Percentiles rank a stretch among this genome's conserved stretches.
Evolutionary conservation across 1,140 invertebrate genomes (phyloP).

Genomic region (Drosophila tristis): DNA sequence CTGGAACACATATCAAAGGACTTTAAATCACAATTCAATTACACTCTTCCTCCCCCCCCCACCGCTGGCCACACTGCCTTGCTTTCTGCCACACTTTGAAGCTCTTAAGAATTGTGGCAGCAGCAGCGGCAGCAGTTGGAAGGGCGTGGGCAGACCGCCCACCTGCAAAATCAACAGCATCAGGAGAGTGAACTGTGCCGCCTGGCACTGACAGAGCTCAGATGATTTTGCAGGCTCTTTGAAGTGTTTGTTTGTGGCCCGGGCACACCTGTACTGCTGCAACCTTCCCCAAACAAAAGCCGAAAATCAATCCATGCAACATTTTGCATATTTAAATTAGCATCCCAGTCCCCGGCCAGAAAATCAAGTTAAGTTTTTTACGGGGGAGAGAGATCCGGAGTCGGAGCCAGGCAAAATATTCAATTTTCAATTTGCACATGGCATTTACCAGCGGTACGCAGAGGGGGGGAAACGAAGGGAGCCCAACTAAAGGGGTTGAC

Average conservation of each 20-base stretch:
- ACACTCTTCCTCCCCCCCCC: conserved; percentile 39
- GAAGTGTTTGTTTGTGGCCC: conserved; percentile 47
- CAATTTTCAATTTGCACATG: conserved; percentile 50
- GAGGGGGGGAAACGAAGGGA: neutral
- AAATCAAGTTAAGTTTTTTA: conserved; percentile 4
- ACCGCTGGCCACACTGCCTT: neutral
- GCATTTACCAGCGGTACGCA: conserved; percentile 25
- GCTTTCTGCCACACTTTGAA: conserved; percentile 20
- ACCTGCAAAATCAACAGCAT: conserved; percentile 42
- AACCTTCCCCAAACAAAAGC: conserved; percentile 39
- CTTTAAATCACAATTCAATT: conserved; percentile 80
- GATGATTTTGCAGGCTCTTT: conserved; percentile 44
- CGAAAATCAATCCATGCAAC: conserved; percentile 48
- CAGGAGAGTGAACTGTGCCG: conserved; percentile 9
- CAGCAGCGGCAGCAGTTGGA: conserved; percentile 3
- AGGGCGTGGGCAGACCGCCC: conserved; percentile 1
- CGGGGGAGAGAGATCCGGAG: too few species aligned
- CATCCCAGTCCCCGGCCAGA: neutral
- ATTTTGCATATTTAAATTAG: conserved; percentile 55
- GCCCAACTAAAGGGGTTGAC: conserved; percentile 17
- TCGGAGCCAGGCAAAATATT: conserved; percentile 22
- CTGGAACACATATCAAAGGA: conserved; percentile 69
- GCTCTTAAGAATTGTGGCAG: conserved; percentile 55
- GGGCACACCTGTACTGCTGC: conserved; percentile 22
- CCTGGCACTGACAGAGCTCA: conserved; percentile 50